phyloP scores from a whole-genome alignment of 2,797 vertebrate genomes.

The Notolepis coatsorum region DNA sequence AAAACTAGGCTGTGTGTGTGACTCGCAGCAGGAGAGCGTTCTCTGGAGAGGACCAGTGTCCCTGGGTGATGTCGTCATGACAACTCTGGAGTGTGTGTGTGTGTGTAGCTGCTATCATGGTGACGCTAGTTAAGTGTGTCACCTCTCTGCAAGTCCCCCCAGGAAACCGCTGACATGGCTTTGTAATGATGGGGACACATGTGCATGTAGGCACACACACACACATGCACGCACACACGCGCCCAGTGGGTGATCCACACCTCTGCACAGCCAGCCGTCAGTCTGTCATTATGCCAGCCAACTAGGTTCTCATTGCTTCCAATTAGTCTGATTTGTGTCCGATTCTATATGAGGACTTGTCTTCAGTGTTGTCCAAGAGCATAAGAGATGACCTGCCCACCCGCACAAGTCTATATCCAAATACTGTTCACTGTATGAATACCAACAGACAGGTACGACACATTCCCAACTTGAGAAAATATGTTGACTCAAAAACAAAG shows the following conservation, averaged over 20 bases:
- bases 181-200: slow-evolving; percentile 34
- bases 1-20: slow-evolving; percentile 26
- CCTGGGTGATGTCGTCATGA: slow-evolving; percentile 16
- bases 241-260: background rate
- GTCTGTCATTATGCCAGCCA: slow-evolving; percentile 10
- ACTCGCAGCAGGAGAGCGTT: slow-evolving; percentile 25
- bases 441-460: too few species aligned
- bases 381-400: background rate
- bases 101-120: slow-evolving; percentile 5
- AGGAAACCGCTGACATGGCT: slow-evolving; percentile 28
- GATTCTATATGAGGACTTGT: background rate
- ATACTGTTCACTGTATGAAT: too few species aligned
- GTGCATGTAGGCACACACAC: background rate
- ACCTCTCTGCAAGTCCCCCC: slow-evolving; percentile 24
- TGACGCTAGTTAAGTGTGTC: slow-evolving; percentile 52
- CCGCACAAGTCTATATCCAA: too few species aligned
- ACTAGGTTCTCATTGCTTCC: slow-evolving; percentile 25
- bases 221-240: background rate
- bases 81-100: background rate
- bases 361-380: background rate
- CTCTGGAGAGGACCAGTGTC: slow-evolving; percentile 16
- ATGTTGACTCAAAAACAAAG: too few species aligned
- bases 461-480: too few species aligned
- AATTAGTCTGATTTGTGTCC: slow-evolving; percentile 43
- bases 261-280: slow-evolving; percentile 30